Percentiles rank a stretch among this genome's conserved stretches.
Conservation (phyloP, 2,113 vertebrate species). For the Rhagologus leucostigma region DNA sequence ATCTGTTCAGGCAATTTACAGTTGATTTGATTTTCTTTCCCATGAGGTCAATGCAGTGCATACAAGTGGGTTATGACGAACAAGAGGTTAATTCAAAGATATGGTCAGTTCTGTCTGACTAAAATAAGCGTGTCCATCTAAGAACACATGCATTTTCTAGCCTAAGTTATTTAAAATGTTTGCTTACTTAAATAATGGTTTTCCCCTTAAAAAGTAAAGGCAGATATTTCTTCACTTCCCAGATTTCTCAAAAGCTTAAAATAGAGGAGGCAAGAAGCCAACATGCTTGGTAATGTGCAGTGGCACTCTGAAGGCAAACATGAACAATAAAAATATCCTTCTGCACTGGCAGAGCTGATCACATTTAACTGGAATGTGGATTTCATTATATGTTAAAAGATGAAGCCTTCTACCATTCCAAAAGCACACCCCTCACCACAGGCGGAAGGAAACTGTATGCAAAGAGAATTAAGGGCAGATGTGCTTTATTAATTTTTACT, state of each 20-base stretch:
- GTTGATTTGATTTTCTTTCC: conserved; percentile 32
- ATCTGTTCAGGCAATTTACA: conserved; percentile 36
- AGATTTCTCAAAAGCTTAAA: conserved; percentile 30
- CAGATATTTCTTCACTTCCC: conserved; percentile 41
- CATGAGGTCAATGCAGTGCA: conserved; percentile 3
- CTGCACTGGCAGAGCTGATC: not conserved
- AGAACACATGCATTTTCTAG: conserved; percentile 9
- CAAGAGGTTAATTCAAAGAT: conserved; percentile 14
- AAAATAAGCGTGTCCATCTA: not conserved
- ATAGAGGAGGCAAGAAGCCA: conserved; percentile 31
- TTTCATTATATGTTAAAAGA: not conserved
- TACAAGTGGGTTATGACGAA: not conserved
- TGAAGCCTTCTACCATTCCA: not conserved
- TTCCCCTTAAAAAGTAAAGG: conserved; percentile 33
- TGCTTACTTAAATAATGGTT: not conserved
- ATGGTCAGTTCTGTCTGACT: not conserved
- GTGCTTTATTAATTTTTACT: not conserved
- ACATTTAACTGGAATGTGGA: conserved; percentile 21
- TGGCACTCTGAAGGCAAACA: not conserved
- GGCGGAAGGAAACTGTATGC: not conserved
- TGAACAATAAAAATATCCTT: conserved; percentile 27
- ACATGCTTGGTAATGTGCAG: not conserved
- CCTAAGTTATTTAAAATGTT: not conserved
- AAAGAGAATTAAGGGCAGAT: not conserved
- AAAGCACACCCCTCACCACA: not conserved